Percentiles rank a stretch among this genome's conserved stretches.
phyloP scores from a whole-genome alignment of 2,113 vertebrate species.

The Haemorhous mexicanus region DNA sequence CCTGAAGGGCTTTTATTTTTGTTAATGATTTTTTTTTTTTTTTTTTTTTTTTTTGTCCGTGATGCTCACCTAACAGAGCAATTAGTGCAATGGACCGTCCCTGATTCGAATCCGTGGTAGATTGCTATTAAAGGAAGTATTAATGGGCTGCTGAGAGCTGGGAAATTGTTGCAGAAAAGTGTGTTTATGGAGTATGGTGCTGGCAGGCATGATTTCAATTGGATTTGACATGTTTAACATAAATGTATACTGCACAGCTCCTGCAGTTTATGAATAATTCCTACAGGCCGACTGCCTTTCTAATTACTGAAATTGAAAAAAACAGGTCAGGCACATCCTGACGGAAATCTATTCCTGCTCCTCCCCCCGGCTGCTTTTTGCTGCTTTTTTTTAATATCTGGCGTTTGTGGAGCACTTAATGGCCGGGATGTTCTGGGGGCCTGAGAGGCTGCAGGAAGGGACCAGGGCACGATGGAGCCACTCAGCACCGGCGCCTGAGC shows the following conservation, averaged over 20 bases:
- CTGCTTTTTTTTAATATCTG: background rate
- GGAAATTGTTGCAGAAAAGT: conserved; percentile 63
- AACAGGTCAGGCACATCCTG: conserved; percentile 78
- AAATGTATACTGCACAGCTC: conserved; percentile 77
- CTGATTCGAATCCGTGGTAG: conserved; percentile 71
- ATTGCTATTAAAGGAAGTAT: conserved; percentile 78
- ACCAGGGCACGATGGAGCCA: fast-evolving
- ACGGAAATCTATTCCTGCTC: conserved; percentile 68
- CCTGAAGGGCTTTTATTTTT: conserved; percentile 68
- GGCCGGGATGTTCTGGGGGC: background rate
- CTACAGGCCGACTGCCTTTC: conserved; percentile 74
- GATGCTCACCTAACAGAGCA: conserved; percentile 78
- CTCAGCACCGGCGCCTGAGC: background rate
- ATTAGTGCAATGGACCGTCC: conserved; percentile 73
- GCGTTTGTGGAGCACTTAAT: background rate
- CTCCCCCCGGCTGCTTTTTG: background rate
- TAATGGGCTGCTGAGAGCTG: conserved; percentile 75
- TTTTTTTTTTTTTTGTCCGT: conserved; percentile 59
- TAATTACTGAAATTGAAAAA: conserved; percentile 76
- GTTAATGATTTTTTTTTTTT: conserved; percentile 62
- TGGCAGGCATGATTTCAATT: conserved; percentile 78
- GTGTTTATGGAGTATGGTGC: conserved; percentile 72
- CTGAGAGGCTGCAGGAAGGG: background rate
- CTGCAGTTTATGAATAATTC: conserved; percentile 81
- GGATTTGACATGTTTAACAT: conserved; percentile 86